phyloP scores from a whole-genome alignment of 2,113 vertebrate genomes.

The Prolemur simus region DNA sequence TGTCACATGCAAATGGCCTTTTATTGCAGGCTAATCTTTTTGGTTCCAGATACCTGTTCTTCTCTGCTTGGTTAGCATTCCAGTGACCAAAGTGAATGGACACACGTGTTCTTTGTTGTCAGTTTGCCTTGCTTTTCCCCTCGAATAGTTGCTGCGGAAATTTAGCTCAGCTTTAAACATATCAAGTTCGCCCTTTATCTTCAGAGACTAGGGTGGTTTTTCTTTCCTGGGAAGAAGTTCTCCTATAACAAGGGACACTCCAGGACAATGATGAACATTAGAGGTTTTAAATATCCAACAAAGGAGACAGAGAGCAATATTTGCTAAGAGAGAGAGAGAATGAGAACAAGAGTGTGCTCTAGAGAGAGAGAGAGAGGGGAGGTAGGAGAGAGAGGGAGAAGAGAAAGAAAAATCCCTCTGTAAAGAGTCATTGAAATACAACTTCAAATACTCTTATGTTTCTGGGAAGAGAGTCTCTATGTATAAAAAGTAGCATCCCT shows the following conservation, averaged over 20 bases:
- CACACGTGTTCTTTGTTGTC: conserved; percentile 74
- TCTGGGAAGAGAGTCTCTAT: conserved; percentile 32
- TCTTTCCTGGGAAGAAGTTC: conserved; percentile 65
- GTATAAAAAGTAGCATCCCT: conserved; percentile 61
- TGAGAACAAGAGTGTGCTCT: neutral
- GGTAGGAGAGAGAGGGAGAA: neutral
- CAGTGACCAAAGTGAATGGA: conserved; percentile 63
- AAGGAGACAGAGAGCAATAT: conserved; percentile 57
- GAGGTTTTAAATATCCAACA: conserved; percentile 65
- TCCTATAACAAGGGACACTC: conserved; percentile 58
- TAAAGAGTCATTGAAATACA: conserved; percentile 35
- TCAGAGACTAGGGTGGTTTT: conserved; percentile 63
- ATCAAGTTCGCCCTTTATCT: conserved; percentile 49
- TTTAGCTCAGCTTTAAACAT: conserved; percentile 57
- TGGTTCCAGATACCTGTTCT: conserved; percentile 62
- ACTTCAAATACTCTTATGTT: neutral
- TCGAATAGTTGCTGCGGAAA: conserved; percentile 76
- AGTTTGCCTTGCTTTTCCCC: conserved; percentile 61
- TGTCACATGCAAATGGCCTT: neutral
- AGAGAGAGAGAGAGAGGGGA: neutral
- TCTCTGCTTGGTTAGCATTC: conserved; percentile 62
- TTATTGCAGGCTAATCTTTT: conserved; percentile 63
- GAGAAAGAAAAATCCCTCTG: conserved; percentile 29
- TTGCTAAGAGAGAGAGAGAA: neutral
- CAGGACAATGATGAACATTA: conserved; percentile 63